Evolutionary conservation across 2,797 vertebrate genomes (phyloP).

Genomic region (Cyprinella venusta): DNA sequence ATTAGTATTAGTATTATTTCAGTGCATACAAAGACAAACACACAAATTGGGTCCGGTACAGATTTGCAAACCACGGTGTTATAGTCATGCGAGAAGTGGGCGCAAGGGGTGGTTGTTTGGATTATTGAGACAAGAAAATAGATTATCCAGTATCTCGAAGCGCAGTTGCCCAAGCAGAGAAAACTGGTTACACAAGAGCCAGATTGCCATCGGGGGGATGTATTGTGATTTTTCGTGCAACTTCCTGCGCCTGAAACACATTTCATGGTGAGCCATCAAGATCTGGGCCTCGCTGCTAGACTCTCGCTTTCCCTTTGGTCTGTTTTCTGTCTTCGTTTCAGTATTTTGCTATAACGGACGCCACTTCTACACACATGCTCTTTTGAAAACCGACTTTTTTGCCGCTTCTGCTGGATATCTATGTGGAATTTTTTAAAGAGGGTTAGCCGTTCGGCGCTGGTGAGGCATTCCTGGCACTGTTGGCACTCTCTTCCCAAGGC

Average conservation of each 20-base stretch:
- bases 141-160: slow-evolving; percentile 81
- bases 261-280: slow-evolving; percentile 79
- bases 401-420: slow-evolving; percentile 72
- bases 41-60: slow-evolving; percentile 68
- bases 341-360: slow-evolving; percentile 47
- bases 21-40: slow-evolving; percentile 71
- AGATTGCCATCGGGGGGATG: slow-evolving; percentile 80
- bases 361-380: background rate
- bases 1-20: slow-evolving; percentile 62
- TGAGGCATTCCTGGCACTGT: slow-evolving; percentile 66
- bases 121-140: slow-evolving; percentile 65
- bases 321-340: slow-evolving; percentile 10
- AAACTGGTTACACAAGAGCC: slow-evolving; percentile 76
- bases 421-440: slow-evolving; percentile 80
- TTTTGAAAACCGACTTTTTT: slow-evolving; percentile 78
- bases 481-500: slow-evolving; percentile 32
- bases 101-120: slow-evolving; percentile 66
- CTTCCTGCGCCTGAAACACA: slow-evolving; percentile 78
- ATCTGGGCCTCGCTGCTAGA: slow-evolving; percentile 64
- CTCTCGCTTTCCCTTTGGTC: slow-evolving; percentile 35
- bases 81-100: slow-evolving; percentile 62
- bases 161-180: slow-evolving; percentile 76
- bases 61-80: slow-evolving; percentile 70
- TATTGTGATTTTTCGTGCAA: slow-evolving; percentile 73
- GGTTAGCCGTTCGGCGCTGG: slow-evolving; percentile 72